Evolutionary conservation across 2,113 vertebrate genomes (phyloP), one percentile per base, ranked within the genome.

Genomic region (Triplophysa siluroides): DNA sequence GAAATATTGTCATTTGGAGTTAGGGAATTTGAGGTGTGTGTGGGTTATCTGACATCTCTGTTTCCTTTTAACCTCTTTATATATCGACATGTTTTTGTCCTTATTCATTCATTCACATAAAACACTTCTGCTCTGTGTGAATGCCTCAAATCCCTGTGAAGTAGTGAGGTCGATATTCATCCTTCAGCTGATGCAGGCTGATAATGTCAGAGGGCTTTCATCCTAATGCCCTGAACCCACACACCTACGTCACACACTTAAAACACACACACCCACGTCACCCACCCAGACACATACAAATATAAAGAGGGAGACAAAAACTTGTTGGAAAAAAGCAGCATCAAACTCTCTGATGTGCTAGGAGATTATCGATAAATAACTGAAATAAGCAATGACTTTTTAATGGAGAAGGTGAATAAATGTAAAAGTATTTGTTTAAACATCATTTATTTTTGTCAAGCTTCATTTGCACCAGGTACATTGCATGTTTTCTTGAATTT

Each of bases 61-160:
- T 47, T 6, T 68, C 65, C 67, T 70, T 70, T 70, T 23, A 70
- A 56, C 18, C 52, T 70, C 43, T 21, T 68, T 21, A 67, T 43
- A 43, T 67, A 43, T 47, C n/a, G 7, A 68, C 11, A 47, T 23
- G 41, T 21, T 68, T 41, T 10, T 45, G 65, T 68, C 33, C 5
- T 38, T 38, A 38, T 38, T 38, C 33, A 38, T 38, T 38, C 50
- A 52, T 52, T 52, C 54, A 56, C 19, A 21, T n/a, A n/a, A 58
- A 58, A 58, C 54, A 0, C 4, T 41, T 12, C 8, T 38, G 62
- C 14, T 66, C 26, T 38, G 26, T 33, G 62, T 45, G 43, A 45
- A 64, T 21, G 1, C 50, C 1, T 58, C n/a, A 58, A 58, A 58
- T 52, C 54, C 7, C 8, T 47, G 41, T 24, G 66, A 47, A 24